Evolutionary conservation across 2,888 invertebrate species (phyloP).

Genomic region (Megamerina dolium): DNA sequence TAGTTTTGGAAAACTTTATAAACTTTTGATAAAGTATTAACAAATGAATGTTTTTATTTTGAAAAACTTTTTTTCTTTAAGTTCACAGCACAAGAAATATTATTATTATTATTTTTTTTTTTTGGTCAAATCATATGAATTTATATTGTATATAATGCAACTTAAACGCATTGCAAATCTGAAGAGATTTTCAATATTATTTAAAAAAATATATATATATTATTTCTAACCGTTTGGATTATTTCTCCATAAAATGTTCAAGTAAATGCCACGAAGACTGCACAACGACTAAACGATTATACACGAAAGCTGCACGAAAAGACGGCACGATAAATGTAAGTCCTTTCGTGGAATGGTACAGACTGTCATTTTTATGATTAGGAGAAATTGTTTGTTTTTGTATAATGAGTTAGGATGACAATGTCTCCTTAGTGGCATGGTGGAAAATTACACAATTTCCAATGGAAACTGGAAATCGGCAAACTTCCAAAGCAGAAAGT

Average conservation of each 20-base stretch:
- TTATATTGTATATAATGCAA: too few relatives aligned
- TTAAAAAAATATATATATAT: too few relatives aligned
- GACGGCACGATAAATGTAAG: conserved; percentile 15
- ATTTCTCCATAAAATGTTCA: too few relatives aligned
- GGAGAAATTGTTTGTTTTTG: conserved; percentile 15
- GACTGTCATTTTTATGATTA: too few relatives aligned
- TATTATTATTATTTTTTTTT: neutral
- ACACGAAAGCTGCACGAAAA: too few relatives aligned
- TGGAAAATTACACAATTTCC: conserved; percentile 38
- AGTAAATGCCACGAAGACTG: conserved; percentile 24
- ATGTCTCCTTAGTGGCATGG: neutral
- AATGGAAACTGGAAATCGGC: conserved; percentile 23
- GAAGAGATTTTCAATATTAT: too few relatives aligned
- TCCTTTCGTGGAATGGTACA: too few relatives aligned
- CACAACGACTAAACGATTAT: conserved; percentile 24
- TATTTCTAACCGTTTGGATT: too few relatives aligned
- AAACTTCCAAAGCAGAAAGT: too few relatives aligned
- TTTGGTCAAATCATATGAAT: neutral
- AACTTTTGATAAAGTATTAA: neutral
- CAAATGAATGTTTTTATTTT: neutral
- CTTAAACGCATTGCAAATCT: too few relatives aligned
- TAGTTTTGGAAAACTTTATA: too few relatives aligned
- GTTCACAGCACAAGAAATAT: neutral
- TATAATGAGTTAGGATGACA: neutral
- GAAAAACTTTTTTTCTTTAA: neutral